phyloP scores from a whole-genome alignment of 2,797 vertebrate genomes.

The Nannoperca obscura region DNA sequence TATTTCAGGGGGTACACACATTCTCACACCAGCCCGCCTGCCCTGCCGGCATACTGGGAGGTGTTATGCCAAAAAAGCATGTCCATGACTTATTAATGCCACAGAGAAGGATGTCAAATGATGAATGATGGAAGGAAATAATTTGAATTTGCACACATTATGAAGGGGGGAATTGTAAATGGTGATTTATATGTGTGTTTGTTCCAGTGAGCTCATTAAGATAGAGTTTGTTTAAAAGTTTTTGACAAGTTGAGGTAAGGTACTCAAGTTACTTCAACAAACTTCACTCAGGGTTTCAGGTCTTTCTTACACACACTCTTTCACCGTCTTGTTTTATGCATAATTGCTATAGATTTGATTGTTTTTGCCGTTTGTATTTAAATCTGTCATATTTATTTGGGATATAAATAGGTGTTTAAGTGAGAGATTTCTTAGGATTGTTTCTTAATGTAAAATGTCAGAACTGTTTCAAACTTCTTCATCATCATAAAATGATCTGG shows the following conservation, averaged over 20 bases:
- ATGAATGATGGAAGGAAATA: slow-evolving; percentile 53
- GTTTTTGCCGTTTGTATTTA: slow-evolving; percentile 5
- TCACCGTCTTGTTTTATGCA: neutral
- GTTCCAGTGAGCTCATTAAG: slow-evolving; percentile 43
- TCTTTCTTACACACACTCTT: neutral
- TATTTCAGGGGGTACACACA: slow-evolving; percentile 68
- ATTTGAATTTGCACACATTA: slow-evolving; percentile 44
- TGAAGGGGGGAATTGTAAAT: slow-evolving; percentile 21
- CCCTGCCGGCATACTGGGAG: slow-evolving; percentile 28
- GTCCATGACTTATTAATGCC: slow-evolving; percentile 64
- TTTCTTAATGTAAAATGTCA: neutral
- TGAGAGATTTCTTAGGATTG: neutral
- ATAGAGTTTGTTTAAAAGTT: slow-evolving; percentile 23
- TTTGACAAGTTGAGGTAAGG: slow-evolving; percentile 17
- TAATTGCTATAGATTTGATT: neutral
- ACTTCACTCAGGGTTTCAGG: slow-evolving; percentile 7
- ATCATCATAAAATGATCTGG: neutral
- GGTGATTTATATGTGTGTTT: slow-evolving; percentile 31
- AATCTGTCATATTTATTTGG: neutral
- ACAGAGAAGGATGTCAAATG: slow-evolving; percentile 35
- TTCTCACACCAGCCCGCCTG: slow-evolving; percentile 48
- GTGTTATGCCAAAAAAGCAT: slow-evolving; percentile 49
- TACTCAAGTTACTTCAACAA: slow-evolving; percentile 20
- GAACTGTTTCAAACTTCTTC: neutral
- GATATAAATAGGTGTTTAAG: neutral